Evolutionary conservation across 2,797 vertebrate genomes (phyloP).

Genomic region (Hydrophis major): DNA sequence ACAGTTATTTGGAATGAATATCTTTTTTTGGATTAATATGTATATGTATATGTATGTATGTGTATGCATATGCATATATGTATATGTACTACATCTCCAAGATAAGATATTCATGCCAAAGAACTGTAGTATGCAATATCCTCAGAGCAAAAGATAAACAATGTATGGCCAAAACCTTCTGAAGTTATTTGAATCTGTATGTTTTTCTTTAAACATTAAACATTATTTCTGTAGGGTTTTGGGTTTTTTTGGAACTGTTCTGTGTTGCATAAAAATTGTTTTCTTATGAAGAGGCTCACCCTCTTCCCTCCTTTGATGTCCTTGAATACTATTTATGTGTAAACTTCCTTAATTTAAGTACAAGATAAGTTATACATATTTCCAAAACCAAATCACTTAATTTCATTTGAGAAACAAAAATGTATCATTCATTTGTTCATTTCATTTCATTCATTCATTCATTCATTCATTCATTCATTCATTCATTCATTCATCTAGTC

Average conservation of each 20-base stretch:
- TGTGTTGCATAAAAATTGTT: slow-evolving; percentile 64
- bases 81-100: neutral
- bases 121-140: neutral
- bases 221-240: slow-evolving; percentile 66
- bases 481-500: too few species aligned
- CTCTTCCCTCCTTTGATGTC: slow-evolving; percentile 65
- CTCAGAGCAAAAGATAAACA: slow-evolving; percentile 60
- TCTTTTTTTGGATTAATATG: neutral
- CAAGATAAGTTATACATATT: slow-evolving; percentile 47
- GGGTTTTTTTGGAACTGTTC: slow-evolving; percentile 57
- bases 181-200: slow-evolving; percentile 60
- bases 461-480: too few species aligned
- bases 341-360: slow-evolving; percentile 46
- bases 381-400: slow-evolving; percentile 50
- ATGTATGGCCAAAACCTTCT: slow-evolving; percentile 66
- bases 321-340: slow-evolving; percentile 49
- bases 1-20: neutral
- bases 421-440: neutral
- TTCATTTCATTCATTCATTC: too few species aligned
- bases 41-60: neutral
- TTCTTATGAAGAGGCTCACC: slow-evolving; percentile 67
- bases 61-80: neutral
- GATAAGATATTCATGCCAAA: neutral
- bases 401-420: slow-evolving; percentile 33
- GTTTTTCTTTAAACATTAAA: slow-evolving; percentile 76